Percentiles rank a stretch among this genome's conserved stretches.
Conservation (phyloP, 2,797 vertebrate species). For the Melanotaenia pygmaea region DNA sequence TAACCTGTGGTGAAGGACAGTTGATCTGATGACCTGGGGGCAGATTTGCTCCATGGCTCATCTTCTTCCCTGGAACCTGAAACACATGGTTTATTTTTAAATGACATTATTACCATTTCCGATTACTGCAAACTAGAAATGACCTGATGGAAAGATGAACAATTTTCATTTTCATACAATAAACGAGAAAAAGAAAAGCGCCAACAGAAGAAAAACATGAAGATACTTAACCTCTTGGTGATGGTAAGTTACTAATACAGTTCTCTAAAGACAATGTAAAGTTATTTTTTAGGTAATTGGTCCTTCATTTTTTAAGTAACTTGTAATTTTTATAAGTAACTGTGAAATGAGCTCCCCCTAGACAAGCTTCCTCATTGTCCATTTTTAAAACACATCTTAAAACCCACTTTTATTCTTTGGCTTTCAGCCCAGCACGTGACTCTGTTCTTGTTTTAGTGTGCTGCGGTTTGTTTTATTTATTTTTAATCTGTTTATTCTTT, state of each 20-base stretch:
- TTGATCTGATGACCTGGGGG: conserved; percentile 9
- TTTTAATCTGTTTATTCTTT: too few species aligned
- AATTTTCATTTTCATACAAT: background rate
- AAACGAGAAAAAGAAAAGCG: conserved; percentile 1
- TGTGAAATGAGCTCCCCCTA: too few species aligned
- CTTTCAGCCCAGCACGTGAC: too few species aligned
- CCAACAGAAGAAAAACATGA: background rate
- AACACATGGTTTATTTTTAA: conserved; percentile 11
- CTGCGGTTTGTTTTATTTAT: too few species aligned
- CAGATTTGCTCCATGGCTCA: background rate
- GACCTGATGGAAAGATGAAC: background rate
- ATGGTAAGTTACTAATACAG: background rate
- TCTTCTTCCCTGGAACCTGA: conserved; percentile 31
- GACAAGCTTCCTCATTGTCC: too few species aligned
- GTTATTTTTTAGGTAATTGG: too few species aligned
- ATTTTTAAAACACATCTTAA: too few species aligned
- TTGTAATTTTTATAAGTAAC: too few species aligned
- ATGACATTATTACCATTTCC: background rate
- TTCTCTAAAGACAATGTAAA: background rate
- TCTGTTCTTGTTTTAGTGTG: too few species aligned
- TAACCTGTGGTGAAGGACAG: conserved; percentile 35
- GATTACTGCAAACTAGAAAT: background rate
- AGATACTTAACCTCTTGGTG: background rate
- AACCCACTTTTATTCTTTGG: too few species aligned
- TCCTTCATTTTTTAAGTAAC: too few species aligned